These are phyloP conservation scores for Taurulus bubalis DNA, from an alignment of 2,113 vertebrate genomes.

Conservation along the genomic window DNA sequence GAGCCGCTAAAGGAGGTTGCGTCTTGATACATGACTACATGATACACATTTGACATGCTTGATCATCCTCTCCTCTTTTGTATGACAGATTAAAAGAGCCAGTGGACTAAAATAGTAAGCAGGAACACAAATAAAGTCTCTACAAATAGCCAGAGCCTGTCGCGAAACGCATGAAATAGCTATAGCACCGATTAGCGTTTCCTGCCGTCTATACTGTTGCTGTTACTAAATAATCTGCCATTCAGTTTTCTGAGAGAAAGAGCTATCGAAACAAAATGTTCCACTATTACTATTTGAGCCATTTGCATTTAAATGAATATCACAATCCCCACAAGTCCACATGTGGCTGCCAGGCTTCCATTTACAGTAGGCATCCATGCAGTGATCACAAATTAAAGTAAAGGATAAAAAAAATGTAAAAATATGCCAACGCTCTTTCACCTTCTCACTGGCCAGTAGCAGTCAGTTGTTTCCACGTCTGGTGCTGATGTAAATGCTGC, in stretches of 20 bases:
- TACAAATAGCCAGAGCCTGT: slow-evolving; percentile 52
- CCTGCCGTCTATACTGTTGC: not conserved
- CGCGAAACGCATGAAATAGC: slow-evolving; percentile 31
- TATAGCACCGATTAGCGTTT: slow-evolving; percentile 30
- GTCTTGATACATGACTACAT: slow-evolving; percentile 41
- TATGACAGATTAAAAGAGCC: slow-evolving; percentile 61
- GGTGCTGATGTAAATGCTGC: slow-evolving; percentile 10
- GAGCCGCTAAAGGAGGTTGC: slow-evolving; percentile 32
- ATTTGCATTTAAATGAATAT: slow-evolving; percentile 10
- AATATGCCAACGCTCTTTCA: slow-evolving; percentile 37
- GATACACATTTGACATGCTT: slow-evolving; percentile 57
- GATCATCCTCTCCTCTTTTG: slow-evolving; percentile 58
- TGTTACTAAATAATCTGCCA: not conserved
- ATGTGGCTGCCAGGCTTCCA: not conserved
- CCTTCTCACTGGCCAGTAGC: not conserved
- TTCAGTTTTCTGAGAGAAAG: slow-evolving; percentile 13
- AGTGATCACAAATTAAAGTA: slow-evolving; percentile 31
- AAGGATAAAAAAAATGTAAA: not conserved
- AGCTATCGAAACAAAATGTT: not conserved
- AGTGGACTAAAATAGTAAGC: slow-evolving; percentile 57
- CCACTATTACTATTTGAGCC: not conserved
- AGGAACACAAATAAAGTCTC: slow-evolving; percentile 55
- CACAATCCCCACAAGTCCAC: not conserved
- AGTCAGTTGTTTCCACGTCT: not conserved
- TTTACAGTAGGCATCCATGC: slow-evolving; percentile 7